Conservation (phyloP, 2,113 vertebrate genomes). For the Thomomys bottae region DNA sequence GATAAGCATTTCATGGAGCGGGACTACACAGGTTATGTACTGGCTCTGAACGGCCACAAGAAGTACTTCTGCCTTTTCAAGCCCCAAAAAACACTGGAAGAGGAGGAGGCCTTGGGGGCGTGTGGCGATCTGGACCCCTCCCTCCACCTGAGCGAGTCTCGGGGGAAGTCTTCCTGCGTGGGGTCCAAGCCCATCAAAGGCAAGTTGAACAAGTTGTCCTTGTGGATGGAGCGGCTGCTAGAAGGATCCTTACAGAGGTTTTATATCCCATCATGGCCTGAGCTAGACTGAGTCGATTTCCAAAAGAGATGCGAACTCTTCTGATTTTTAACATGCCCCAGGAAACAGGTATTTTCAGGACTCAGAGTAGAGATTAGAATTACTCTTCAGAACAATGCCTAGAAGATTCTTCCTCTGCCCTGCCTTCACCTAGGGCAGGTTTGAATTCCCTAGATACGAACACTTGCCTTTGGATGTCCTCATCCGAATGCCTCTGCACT, state of each 20-base stretch:
- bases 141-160: constrained; percentile 82
- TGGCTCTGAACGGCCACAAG: constrained; percentile 97
- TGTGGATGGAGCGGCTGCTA: constrained; percentile 97
- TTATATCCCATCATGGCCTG: constrained; percentile 95
- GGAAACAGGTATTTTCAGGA: constrained; percentile 77
- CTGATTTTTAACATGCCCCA: constrained; percentile 75
- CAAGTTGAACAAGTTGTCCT: constrained; percentile 93
- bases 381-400: constrained; percentile 64
- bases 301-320: constrained; percentile 56
- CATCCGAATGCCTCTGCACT: constrained; percentile 9
- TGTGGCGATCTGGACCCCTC: constrained; percentile 85
- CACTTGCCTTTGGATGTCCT: neutral
- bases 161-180: constrained; percentile 85
- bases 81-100: constrained; percentile 91
- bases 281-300: constrained; percentile 88
- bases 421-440: constrained; percentile 55
- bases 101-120: constrained; percentile 75
- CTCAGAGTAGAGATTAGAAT: constrained; percentile 81
- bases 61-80: constrained; percentile 98
- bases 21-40: constrained; percentile 95
- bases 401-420: constrained; percentile 46
- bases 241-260: constrained; percentile 96
- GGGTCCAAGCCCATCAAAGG: constrained; percentile 89
- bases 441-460: neutral
- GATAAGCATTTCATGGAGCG: constrained; percentile 90